phyloP scores from a whole-genome alignment of 2,888 invertebrate species.

The Lepas anatifera region DNA sequence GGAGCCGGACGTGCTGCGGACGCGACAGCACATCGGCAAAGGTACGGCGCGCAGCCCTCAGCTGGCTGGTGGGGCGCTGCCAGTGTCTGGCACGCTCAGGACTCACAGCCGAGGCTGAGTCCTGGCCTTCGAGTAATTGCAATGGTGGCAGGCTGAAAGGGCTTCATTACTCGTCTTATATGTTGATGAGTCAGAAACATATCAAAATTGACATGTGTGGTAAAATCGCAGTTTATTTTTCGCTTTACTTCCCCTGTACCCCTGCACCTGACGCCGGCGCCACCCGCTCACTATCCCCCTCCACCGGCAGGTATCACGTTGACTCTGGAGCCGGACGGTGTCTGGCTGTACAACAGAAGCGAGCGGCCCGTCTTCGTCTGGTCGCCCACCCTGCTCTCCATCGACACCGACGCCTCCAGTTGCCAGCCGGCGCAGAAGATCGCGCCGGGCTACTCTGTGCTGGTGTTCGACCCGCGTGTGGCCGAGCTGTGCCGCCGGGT shows the following conservation, averaged over 20 bases:
- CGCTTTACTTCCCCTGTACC: no score
- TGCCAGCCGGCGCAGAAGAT: constrained; percentile 56
- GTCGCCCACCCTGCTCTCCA: constrained; percentile 66
- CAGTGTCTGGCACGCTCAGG: no score
- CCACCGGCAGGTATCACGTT: constrained; percentile 55
- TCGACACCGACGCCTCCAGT: constrained; percentile 41
- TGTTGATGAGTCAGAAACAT: no score
- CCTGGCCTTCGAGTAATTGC: no score
- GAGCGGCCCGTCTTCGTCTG: constrained; percentile 70
- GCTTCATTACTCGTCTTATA: no score
- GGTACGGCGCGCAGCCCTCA: neutral
- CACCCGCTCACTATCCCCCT: neutral
- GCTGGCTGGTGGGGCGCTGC: no score
- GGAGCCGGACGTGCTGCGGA: neutral
- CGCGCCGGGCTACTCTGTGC: constrained; percentile 71
- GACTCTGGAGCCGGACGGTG: constrained; percentile 66
- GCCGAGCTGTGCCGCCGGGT: constrained; percentile 19
- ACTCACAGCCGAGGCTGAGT: no score
- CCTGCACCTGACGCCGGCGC: neutral
- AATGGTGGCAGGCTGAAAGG: no score
- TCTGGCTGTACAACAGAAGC: constrained; percentile 79
- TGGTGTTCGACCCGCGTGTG: constrained; percentile 64
- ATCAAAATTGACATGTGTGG: no score
- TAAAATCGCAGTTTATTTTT: no score
- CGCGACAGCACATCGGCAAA: constrained; percentile 5